A percentile compares a stretch with the other conserved stretches of the same genome.
Conservation (phyloP, 2,113 vertebrate genomes). For the Prunella fulvescens region DNA sequence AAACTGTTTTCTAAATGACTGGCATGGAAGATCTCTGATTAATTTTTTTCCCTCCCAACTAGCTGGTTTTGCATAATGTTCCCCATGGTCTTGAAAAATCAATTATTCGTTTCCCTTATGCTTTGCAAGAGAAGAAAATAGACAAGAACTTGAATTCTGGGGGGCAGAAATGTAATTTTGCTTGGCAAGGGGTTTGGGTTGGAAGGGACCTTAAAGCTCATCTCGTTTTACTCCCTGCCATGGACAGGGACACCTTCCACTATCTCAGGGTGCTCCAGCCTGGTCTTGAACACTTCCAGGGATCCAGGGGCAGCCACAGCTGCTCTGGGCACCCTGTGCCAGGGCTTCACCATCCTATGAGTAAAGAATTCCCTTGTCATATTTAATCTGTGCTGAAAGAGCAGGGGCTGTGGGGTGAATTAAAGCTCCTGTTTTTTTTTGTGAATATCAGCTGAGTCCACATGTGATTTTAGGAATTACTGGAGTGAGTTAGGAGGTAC, state of each 20-base stretch:
- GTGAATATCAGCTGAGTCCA: neutral
- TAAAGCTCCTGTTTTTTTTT: neutral
- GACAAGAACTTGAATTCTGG: neutral
- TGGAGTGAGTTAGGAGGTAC: neutral
- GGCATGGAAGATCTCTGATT: neutral
- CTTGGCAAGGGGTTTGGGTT: neutral
- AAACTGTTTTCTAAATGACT: conserved; percentile 21
- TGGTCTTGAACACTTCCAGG: neutral
- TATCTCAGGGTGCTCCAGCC: rapidly evolving
- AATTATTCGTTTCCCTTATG: neutral
- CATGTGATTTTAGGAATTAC: neutral
- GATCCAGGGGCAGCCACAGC: neutral
- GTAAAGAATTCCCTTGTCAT: neutral
- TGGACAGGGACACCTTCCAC: neutral
- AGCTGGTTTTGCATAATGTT: neutral
- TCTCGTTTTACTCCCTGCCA: rapidly evolving
- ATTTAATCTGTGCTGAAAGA: neutral
- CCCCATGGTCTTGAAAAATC: neutral
- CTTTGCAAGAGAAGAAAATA: neutral
- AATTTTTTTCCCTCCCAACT: neutral
- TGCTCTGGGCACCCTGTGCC: neutral
- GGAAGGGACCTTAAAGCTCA: neutral
- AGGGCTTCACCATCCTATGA: neutral
- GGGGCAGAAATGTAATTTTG: neutral
- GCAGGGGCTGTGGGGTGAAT: neutral